A percentile compares a stretch with the other conserved stretches of the same genome.
These are phyloP conservation scores for Bothrops jararaca DNA, from an alignment of 2,113 vertebrate species.

Conservation along the genomic window DNA sequence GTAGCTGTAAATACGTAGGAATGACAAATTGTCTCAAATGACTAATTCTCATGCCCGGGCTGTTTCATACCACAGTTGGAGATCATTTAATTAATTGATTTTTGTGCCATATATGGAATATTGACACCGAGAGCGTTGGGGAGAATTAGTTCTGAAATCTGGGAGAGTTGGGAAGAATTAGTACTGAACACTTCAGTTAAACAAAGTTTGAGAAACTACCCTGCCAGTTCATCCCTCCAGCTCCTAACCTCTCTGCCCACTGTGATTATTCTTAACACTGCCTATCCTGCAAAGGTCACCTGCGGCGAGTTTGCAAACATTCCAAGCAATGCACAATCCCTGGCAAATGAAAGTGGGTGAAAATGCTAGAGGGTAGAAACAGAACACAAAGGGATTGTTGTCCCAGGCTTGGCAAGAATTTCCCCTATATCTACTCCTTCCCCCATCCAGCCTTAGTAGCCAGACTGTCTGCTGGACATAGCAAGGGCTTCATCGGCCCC, in stretches of 20 bases:
- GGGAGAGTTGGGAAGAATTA: neutral
- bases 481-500: neutral
- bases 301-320: slow-evolving; percentile 25
- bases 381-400: neutral
- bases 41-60: neutral
- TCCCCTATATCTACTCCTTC: neutral
- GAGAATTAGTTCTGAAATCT: neutral
- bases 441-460: neutral
- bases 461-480: neutral
- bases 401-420: neutral
- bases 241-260: neutral
- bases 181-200: neutral
- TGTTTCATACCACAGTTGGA: neutral
- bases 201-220: neutral
- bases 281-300: slow-evolving; percentile 16
- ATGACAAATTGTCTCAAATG: neutral
- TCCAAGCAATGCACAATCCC: neutral
- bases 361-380: neutral
- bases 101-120: neutral
- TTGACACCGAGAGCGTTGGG: neutral
- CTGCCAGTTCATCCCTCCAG: neutral
- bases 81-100: neutral
- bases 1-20: neutral
- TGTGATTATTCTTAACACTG: neutral
- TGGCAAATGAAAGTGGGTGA: neutral